Percentiles rank a stretch among this genome's conserved stretches.
Conservation (phyloP, 2,888 invertebrate species). For the Rapana venosa region DNA sequence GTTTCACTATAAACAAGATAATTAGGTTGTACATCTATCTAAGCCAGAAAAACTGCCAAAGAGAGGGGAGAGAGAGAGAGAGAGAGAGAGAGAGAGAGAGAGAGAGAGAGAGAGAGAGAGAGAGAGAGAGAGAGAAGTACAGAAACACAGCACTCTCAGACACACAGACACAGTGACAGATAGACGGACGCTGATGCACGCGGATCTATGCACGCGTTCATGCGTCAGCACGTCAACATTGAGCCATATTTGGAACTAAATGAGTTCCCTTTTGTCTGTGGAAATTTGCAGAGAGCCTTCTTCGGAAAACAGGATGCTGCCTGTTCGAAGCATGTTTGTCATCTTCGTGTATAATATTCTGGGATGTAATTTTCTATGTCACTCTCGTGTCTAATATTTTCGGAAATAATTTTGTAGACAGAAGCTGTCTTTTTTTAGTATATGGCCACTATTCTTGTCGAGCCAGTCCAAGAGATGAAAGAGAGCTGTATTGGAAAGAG, state of each 20-base stretch:
- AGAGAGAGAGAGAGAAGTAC: neutral
- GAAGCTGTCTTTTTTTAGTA: no score
- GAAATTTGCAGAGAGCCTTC: neutral
- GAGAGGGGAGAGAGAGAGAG: neutral
- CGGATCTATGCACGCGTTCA: no score
- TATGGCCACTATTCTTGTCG: neutral
- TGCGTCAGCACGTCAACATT: neutral
- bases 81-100: neutral
- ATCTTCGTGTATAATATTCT: no score
- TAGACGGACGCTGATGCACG: no score
- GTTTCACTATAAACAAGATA: no score
- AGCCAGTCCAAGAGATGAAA: neutral
- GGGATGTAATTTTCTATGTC: no score
- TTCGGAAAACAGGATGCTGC: conserved; percentile 1
- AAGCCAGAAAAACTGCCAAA: neutral
- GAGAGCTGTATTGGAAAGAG: neutral
- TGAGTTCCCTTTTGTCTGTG: neutral
- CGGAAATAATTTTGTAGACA: no score
- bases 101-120: neutral
- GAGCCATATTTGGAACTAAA: neutral
- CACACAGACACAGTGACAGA: no score
- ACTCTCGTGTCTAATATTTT: neutral
- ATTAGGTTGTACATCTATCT: no score
- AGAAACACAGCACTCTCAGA: neutral
- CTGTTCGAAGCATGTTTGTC: no score